Percentiles rank a stretch among this genome's conserved stretches.
Conservation (phyloP, 1,140 invertebrate genomes). For the Camponotus pennsylvanicus region DNA sequence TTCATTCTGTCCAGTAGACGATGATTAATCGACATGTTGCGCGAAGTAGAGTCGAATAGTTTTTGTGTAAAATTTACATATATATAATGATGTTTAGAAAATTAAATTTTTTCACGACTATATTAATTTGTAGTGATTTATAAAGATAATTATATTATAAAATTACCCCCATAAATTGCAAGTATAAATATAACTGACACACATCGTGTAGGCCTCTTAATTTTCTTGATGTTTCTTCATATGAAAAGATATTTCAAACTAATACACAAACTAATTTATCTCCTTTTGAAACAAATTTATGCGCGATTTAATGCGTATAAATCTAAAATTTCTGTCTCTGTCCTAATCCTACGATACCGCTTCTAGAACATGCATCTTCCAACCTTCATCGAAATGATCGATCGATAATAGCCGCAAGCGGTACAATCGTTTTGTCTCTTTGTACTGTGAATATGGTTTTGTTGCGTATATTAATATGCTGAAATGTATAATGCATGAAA, state of each 20-base stretch:
- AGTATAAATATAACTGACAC: not conserved
- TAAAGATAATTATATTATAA: not conserved
- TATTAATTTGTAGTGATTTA: not conserved
- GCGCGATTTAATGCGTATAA: conserved; percentile 6
- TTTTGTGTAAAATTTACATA: not conserved
- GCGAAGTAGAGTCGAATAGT: not conserved
- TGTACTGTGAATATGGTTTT: conserved; percentile 65
- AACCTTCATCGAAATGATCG: conserved; percentile 69
- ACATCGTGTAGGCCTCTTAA: not conserved
- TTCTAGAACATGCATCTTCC: conserved; percentile 40
- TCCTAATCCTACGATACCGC: conserved; percentile 48
- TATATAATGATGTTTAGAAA: not conserved
- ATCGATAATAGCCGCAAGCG: conserved; percentile 56
- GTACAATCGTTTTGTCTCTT: conserved; percentile 72
- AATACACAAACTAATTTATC: conserved; percentile 31
- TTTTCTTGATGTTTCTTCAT: not conserved
- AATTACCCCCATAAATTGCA: no score
- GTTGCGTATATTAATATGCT: conserved; percentile 68
- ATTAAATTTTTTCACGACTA: not conserved
- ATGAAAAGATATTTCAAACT: conserved; percentile 1
- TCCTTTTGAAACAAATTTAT: conserved; percentile 19
- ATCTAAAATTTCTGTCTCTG: conserved; percentile 14
- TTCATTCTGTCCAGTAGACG: not conserved
- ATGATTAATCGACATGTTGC: conserved; percentile 52
- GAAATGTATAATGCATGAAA: conserved; percentile 67